A percentile compares a stretch with the other conserved stretches of the same genome.
Conservation (phyloP, 2,113 vertebrate species). For the Orthonyx spaldingii region DNA sequence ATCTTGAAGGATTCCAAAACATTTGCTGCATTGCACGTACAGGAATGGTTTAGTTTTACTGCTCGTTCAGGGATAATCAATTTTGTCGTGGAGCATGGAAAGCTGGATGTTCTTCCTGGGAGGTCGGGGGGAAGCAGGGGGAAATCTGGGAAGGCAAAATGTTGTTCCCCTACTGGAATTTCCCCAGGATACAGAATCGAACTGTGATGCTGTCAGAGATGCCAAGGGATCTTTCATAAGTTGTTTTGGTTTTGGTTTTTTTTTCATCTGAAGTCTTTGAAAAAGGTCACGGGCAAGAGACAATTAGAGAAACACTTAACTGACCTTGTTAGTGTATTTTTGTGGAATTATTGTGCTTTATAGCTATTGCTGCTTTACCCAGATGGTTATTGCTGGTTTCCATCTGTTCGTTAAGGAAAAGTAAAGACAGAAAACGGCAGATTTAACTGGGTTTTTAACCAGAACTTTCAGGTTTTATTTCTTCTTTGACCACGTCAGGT, state of each 20-base stretch:
- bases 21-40: background rate
- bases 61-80: background rate
- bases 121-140: background rate
- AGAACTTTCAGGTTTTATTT: background rate
- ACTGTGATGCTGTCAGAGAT: background rate
- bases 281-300: background rate
- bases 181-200: background rate
- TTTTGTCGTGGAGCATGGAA: background rate
- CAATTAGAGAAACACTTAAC: conserved; percentile 20
- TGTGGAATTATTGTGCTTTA: conserved; percentile 15
- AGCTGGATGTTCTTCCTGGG: background rate
- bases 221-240: background rate
- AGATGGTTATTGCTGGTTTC: conserved; percentile 55
- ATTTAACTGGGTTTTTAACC: background rate
- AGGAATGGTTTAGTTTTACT: background rate
- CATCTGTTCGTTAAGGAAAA: conserved; percentile 22
- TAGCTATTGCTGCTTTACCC: conserved; percentile 18
- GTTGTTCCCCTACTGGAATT: background rate
- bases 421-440: background rate
- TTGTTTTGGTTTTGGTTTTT: conserved; percentile 26
- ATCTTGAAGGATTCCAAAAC: conserved; percentile 38
- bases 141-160: background rate
- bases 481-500: background rate
- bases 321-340: conserved; percentile 42
- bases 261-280: conserved; percentile 13